Percentiles rank a stretch among this genome's conserved stretches.
Conservation (phyloP, 2,113 vertebrate genomes). For the Dolichotis patagonum region DNA sequence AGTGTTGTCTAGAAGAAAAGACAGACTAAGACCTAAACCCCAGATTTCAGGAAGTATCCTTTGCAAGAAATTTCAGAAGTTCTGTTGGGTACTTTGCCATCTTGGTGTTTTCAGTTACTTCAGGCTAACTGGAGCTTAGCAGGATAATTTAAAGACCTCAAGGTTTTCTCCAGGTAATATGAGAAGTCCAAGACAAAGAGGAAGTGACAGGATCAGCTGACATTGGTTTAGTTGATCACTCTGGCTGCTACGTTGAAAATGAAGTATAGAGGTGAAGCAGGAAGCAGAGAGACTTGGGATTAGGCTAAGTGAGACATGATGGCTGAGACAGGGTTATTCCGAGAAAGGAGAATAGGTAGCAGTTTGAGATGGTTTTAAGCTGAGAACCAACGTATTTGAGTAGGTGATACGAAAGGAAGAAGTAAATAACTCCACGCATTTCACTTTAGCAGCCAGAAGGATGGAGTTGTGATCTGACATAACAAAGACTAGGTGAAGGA, state of each 20-base stretch:
- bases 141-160: not conserved
- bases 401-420: not conserved
- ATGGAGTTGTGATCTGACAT: not conserved
- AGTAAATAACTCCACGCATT: not conserved
- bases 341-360: not conserved
- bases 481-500: not conserved
- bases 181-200: not conserved
- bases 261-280: not conserved
- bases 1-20: not conserved
- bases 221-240: not conserved
- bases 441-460: not conserved
- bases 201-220: not conserved
- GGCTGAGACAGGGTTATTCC: not conserved
- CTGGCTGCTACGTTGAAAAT: not conserved
- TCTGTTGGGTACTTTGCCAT: not conserved
- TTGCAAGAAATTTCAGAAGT: not conserved
- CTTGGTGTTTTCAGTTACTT: not conserved
- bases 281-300: not conserved
- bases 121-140: not conserved
- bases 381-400: not conserved
- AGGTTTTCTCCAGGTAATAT: not conserved
- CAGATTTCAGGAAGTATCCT: not conserved
- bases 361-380: not conserved
- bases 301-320: not conserved
- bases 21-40: not conserved